Evolutionary conservation across 2,888 invertebrate genomes (phyloP).

Genomic region (Autographa pulchrina): DNA sequence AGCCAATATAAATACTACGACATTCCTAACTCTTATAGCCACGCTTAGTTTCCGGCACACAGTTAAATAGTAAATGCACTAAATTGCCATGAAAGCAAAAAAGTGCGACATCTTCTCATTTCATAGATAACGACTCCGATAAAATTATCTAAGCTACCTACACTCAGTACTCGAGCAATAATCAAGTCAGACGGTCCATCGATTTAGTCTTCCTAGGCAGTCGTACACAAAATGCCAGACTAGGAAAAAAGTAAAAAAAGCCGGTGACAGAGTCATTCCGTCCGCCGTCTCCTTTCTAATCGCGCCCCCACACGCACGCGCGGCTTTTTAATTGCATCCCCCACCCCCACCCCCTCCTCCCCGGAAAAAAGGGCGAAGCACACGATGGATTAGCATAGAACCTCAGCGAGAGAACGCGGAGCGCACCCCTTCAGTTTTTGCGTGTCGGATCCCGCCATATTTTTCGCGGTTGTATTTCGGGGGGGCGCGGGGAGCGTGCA

Average conservation of each 20-base stretch:
- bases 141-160: constrained; percentile 55
- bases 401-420: constrained; percentile 80
- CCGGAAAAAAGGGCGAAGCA: constrained; percentile 87
- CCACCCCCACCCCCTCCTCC: constrained; percentile 79
- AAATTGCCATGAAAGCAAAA: constrained; percentile 41
- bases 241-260: constrained; percentile 87
- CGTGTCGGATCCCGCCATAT: constrained; percentile 85
- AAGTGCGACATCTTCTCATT: constrained; percentile 55
- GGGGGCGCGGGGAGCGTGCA: constrained; percentile 65
- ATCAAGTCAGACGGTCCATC: constrained; percentile 58
- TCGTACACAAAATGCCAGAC: constrained; percentile 77
- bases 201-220: constrained; percentile 60
- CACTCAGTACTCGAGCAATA: constrained; percentile 45
- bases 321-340: constrained; percentile 89
- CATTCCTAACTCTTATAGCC: constrained; percentile 17
- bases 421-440: constrained; percentile 87
- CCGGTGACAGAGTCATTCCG: constrained; percentile 86
- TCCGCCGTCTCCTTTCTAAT: constrained; percentile 87
- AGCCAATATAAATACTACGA: constrained; percentile 11
- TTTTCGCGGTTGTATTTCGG: constrained; percentile 81
- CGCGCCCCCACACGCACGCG: constrained; percentile 88
- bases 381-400: constrained; percentile 89
- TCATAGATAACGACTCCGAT: constrained; percentile 53
- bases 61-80: constrained; percentile 45
- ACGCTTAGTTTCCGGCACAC: constrained; percentile 6